A percentile compares a stretch with the other conserved stretches of the same genome.
phyloP scores from a whole-genome alignment of 2,888 invertebrate genomes.

The Lasiommata megera region DNA sequence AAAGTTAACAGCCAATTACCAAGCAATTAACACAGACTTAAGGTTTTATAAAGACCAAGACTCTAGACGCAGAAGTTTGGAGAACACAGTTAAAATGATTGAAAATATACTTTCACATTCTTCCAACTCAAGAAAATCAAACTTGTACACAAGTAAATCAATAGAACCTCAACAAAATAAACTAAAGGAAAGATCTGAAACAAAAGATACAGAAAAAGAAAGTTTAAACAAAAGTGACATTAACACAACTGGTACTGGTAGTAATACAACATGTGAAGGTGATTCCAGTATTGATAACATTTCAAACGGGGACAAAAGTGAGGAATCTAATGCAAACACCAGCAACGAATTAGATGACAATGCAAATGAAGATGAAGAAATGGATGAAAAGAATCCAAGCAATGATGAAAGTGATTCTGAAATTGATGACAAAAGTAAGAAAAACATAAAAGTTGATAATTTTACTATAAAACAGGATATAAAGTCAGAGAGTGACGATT shows the following conservation, averaged over 20 bases:
- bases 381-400: conserved; percentile 21
- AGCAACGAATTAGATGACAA: conserved; percentile 15
- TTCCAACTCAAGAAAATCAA: conserved; percentile 20
- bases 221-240: conserved; percentile 3
- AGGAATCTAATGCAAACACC: conserved; percentile 10
- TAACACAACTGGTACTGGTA: conserved; percentile 1
- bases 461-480: conserved; percentile 2
- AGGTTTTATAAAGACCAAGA: conserved; percentile 36
- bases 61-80: conserved; percentile 55
- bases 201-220: conserved; percentile 15
- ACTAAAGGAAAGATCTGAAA: conserved; percentile 4
- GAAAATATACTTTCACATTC: conserved; percentile 54
- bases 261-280: conserved; percentile 4
- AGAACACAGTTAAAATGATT: conserved; percentile 62
- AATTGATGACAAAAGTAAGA: conserved; percentile 2
- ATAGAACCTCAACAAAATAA: conserved; percentile 6
- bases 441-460: neutral
- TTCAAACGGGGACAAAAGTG: conserved; percentile 12
- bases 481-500: conserved; percentile 18
- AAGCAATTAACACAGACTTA: conserved; percentile 20
- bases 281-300: conserved; percentile 7
- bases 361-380: conserved; percentile 19
- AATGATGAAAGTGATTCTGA: conserved; percentile 20
- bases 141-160: conserved; percentile 1
- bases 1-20: conserved; percentile 15